A percentile compares a stretch with the other conserved stretches of the same genome.
Evolutionary conservation across 2,888 invertebrate genomes (phyloP).

Genomic region (Lysandra bellargus): DNA sequence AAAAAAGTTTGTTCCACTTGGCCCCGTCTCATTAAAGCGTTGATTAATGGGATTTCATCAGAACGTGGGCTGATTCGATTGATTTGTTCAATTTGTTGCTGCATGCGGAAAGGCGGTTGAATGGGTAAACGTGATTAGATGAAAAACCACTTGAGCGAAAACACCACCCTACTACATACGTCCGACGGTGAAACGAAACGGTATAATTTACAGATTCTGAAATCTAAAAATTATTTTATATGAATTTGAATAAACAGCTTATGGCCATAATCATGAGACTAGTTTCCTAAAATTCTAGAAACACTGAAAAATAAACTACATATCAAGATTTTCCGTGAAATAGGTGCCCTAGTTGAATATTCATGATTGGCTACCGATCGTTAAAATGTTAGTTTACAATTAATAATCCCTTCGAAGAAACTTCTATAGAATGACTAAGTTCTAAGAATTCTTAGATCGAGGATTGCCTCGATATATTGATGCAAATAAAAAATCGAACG

Average conservation of each 20-base stretch:
- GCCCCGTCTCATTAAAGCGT: constrained; percentile 11
- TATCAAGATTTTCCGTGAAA: not conserved
- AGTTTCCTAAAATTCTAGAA: too few relatives aligned
- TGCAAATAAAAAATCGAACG: not conserved
- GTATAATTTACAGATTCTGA: not conserved
- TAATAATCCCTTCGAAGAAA: not conserved
- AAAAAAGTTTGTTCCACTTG: not conserved
- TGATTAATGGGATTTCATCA: constrained; percentile 1
- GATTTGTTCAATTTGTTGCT: constrained; percentile 14
- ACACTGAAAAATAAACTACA: too few relatives aligned
- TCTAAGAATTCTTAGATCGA: not conserved
- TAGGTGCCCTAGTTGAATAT: not conserved
- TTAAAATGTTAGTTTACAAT: not conserved
- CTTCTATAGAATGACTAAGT: not conserved
- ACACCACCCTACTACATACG: not conserved
- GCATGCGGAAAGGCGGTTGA: not conserved
- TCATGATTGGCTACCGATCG: not conserved
- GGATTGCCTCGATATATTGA: too few relatives aligned
- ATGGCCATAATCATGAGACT: too few relatives aligned
- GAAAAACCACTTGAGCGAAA: constrained; percentile 11
- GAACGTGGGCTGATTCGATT: not conserved
- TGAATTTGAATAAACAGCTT: too few relatives aligned
- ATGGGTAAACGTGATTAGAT: constrained; percentile 9
- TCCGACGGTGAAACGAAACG: not conserved
- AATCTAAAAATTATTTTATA: too few relatives aligned